Conservation (phyloP, 2,888 invertebrate genomes). For the Eupithecia subfuscata region DNA sequence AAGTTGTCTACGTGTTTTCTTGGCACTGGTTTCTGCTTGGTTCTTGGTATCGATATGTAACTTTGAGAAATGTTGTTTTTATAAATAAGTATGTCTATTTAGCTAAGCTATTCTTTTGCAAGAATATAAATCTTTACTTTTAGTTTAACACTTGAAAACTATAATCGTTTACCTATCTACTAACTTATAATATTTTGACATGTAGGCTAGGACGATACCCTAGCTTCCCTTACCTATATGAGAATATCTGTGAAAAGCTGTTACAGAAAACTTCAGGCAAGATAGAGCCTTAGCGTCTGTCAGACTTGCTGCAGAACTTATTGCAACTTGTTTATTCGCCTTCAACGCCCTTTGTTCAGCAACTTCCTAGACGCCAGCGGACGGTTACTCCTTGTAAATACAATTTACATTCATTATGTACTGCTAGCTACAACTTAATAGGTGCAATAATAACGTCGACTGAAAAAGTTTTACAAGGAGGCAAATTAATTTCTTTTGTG, state of each 20-base stretch:
- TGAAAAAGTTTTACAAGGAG: constrained; percentile 24
- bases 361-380: constrained; percentile 73
- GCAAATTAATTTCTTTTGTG: constrained; percentile 28
- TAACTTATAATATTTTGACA: too few relatives aligned
- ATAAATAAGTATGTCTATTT: not conserved
- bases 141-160: not conserved
- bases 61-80: not conserved
- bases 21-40: constrained; percentile 1
- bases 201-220: too few relatives aligned
- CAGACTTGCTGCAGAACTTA: constrained; percentile 69
- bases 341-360: constrained; percentile 74
- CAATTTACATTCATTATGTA: constrained; percentile 74
- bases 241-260: not conserved
- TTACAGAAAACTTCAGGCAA: constrained; percentile 8
- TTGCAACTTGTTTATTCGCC: constrained; percentile 78
- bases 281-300: constrained; percentile 52
- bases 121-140: not conserved
- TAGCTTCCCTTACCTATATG: too few relatives aligned
- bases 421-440: constrained; percentile 55
- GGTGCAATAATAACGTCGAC: constrained; percentile 44
- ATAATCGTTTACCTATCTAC: too few relatives aligned
- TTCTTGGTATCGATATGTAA: not conserved
- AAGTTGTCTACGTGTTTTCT: not conserved
- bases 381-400: constrained; percentile 71
- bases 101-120: not conserved